Evolutionary conservation across 2,113 vertebrate species (phyloP).

Genomic region (Silurus meridionalis): DNA sequence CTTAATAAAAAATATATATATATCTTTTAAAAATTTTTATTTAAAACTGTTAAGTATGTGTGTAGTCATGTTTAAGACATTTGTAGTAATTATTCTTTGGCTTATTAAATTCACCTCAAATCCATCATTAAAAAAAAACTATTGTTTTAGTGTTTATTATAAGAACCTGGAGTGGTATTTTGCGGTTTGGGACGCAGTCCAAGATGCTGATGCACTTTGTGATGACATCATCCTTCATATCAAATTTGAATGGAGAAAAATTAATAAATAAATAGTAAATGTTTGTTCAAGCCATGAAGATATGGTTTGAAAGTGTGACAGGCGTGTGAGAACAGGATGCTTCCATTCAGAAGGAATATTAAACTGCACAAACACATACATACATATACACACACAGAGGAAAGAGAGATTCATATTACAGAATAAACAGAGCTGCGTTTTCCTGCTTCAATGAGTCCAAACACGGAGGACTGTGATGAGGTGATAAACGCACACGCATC

Average conservation of each 20-base stretch:
- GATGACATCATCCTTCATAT: not conserved
- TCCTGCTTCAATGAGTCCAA: constrained; percentile 22
- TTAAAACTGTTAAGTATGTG: no score
- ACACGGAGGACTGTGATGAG: constrained; percentile 25
- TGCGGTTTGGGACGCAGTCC: not conserved
- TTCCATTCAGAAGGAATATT: constrained; percentile 25
- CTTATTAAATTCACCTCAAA: not conserved
- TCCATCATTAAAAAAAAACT: not conserved
- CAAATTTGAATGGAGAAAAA: not conserved
- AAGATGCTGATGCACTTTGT: not conserved
- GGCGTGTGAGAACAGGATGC: constrained; percentile 17
- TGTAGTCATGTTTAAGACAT: not conserved
- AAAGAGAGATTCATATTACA: constrained; percentile 34
- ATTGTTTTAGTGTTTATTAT: not conserved
- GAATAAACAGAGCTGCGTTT: constrained; percentile 31
- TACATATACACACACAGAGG: not conserved
- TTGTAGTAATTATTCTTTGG: not conserved
- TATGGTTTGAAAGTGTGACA: not conserved
- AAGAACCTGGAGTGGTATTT: not conserved
- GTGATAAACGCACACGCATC: constrained; percentile 21
- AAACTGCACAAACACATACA: constrained; percentile 7
- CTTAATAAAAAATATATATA: no score
- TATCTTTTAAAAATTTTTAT: no score
- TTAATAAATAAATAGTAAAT: not conserved
- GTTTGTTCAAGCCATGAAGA: constrained; percentile 2